Percentiles rank a stretch among this genome's conserved stretches.
Conservation (phyloP, 2,888 invertebrate species). For the Ethmia dodecea region DNA sequence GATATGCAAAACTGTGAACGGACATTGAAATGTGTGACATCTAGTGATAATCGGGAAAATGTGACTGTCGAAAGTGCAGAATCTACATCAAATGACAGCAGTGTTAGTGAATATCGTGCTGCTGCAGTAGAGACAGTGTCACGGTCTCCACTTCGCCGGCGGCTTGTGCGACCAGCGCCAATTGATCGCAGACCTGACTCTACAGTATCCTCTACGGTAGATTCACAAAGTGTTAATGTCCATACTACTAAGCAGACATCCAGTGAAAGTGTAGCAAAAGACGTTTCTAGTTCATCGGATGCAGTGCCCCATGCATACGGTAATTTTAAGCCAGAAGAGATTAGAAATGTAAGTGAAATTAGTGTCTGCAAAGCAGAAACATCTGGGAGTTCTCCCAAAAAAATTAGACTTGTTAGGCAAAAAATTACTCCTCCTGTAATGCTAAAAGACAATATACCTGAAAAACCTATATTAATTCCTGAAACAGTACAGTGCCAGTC, state of each 20-base stretch:
- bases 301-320: conserved; percentile 52
- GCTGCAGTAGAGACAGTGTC: conserved; percentile 36
- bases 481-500: conserved; percentile 55
- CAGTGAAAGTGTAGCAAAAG: conserved; percentile 53
- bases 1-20: conserved; percentile 49
- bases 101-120: conserved; percentile 52
- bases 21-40: conserved; percentile 64
- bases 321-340: conserved; percentile 61
- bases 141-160: conserved; percentile 52
- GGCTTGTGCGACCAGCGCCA: conserved; percentile 58
- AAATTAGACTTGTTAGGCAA: conserved; percentile 69
- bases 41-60: conserved; percentile 64
- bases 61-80: conserved; percentile 67
- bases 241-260: conserved; percentile 36
- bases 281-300: conserved; percentile 72
- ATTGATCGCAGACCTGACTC: conserved; percentile 63
- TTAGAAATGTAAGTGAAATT: conserved; percentile 66
- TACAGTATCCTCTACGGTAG: conserved; percentile 68
- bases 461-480: conserved; percentile 23
- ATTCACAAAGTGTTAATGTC: conserved; percentile 44
- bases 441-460: conserved; percentile 32
- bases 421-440: conserved; percentile 42
- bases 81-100: conserved; percentile 68
- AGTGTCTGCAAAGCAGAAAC: conserved; percentile 73
- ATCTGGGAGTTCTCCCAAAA: conserved; percentile 59